Evolutionary conservation across 2,113 vertebrate species (phyloP).

Genomic region (Marmota flaviventris): DNA sequence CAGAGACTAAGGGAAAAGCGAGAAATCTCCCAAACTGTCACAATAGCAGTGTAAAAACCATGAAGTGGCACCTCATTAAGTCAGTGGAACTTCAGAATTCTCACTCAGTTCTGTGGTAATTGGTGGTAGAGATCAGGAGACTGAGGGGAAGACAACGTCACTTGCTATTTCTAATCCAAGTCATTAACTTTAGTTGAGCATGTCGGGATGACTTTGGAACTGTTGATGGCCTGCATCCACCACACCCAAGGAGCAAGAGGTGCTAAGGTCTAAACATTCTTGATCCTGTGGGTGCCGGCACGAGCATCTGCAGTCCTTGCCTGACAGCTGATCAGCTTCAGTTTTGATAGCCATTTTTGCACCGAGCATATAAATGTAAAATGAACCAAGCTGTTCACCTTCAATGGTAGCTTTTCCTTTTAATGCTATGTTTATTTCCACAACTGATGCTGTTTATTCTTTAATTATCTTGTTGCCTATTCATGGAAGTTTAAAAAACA

Average conservation of each 20-base stretch:
- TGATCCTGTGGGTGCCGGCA: accelerated
- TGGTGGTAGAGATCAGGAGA: background rate
- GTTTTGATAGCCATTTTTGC: background rate
- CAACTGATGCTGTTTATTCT: background rate
- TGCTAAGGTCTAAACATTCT: background rate
- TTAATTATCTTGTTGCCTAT: background rate
- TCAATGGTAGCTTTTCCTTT: background rate
- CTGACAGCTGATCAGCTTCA: background rate
- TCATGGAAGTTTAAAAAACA: background rate
- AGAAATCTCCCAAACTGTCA: background rate
- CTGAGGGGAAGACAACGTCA: background rate
- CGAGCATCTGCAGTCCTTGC: background rate
- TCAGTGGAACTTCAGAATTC: background rate
- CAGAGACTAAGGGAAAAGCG: background rate
- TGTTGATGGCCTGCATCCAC: background rate
- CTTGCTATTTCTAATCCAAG: background rate
- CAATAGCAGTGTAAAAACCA: background rate
- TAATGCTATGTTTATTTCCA: background rate
- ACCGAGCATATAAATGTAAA: background rate
- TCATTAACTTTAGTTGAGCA: background rate
- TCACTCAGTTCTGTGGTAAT: background rate
- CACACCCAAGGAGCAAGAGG: background rate
- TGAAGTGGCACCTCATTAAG: background rate
- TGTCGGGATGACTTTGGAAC: background rate
- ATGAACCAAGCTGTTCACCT: constrained; percentile 12